Conservation (phyloP, 2,888 invertebrate genomes). For the Scaptomyza parva region DNA sequence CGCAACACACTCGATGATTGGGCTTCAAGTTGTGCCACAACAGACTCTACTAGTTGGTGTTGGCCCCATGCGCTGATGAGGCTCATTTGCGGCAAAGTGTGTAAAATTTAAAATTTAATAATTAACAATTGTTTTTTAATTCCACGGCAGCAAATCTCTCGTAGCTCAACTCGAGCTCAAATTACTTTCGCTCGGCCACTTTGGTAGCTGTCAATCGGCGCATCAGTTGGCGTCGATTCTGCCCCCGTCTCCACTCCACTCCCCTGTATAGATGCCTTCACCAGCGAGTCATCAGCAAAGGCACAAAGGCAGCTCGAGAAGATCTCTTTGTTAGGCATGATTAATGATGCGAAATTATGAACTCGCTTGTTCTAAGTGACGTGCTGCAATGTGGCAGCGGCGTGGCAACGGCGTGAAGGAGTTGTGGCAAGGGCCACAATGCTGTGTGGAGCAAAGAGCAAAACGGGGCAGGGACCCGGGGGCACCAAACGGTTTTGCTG, state of each 20-base stretch:
- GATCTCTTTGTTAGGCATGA: slow-evolving; percentile 70
- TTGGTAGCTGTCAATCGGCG: slow-evolving; percentile 65
- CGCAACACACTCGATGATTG: slow-evolving; percentile 67
- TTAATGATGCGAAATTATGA: slow-evolving; percentile 83
- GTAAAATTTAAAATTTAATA: slow-evolving; percentile 74
- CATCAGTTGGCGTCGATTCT: slow-evolving; percentile 45
- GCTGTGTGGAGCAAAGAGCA: slow-evolving; percentile 8
- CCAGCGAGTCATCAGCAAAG: slow-evolving; percentile 5
- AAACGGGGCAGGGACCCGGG: slow-evolving; percentile 1
- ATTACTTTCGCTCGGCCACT: slow-evolving; percentile 69
- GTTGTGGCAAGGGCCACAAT: slow-evolving; percentile 8
- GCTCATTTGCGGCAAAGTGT: slow-evolving; percentile 71
- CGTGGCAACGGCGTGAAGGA: slow-evolving; percentile 1
- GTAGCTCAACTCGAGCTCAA: slow-evolving; percentile 42
- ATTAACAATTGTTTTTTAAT: slow-evolving; percentile 79
- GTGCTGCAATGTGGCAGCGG: slow-evolving; percentile 41
- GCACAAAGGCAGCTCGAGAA: too few species aligned
- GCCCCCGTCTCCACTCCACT: slow-evolving; percentile 3
- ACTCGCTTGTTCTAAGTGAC: slow-evolving; percentile 78
- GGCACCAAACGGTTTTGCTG: slow-evolving; percentile 13
- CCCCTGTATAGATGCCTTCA: neutral
- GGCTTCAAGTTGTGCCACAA: slow-evolving; percentile 38
- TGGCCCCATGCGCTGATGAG: slow-evolving; percentile 51
- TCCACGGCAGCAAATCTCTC: slow-evolving; percentile 54
- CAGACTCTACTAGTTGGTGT: slow-evolving; percentile 1